phyloP scores from a whole-genome alignment of 2,113 vertebrate species.

The Rhineura floridana region DNA sequence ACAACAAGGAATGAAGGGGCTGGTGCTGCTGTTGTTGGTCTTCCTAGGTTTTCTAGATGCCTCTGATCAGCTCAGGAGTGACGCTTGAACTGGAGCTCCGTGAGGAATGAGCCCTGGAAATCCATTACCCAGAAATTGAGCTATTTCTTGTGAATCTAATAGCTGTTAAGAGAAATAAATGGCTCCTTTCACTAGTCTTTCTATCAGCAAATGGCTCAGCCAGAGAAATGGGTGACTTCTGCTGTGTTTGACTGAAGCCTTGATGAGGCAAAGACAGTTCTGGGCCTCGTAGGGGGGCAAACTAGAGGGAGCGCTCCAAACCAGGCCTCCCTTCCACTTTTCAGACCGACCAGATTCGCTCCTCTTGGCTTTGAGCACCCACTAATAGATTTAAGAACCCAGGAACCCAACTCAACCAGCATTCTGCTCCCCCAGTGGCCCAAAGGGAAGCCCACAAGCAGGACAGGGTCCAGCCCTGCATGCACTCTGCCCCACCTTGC shows the following conservation, averaged over 20 bases:
- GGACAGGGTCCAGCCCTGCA: too few relatives aligned
- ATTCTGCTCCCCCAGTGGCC: too few relatives aligned
- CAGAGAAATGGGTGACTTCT: not conserved
- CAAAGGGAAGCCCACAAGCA: too few relatives aligned
- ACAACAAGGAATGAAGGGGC: not conserved
- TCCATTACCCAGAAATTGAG: not conserved
- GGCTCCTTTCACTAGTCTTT: not conserved
- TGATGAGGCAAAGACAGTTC: not conserved
- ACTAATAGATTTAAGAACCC: too few relatives aligned
- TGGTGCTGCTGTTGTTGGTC: too few relatives aligned
- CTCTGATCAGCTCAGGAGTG: fast-evolving
- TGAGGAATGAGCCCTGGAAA: not conserved
- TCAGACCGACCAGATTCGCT: too few relatives aligned
- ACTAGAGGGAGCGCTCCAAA: not conserved
- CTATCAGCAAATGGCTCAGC: not conserved
- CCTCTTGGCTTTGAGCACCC: not conserved
- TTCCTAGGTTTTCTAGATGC: not conserved
- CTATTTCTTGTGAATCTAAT: not conserved
- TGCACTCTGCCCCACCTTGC: too few relatives aligned
- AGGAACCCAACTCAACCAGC: too few relatives aligned
- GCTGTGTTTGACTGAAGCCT: not conserved
- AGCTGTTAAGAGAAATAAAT: not conserved
- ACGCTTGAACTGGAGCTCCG: not conserved
- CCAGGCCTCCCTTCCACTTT: not conserved
- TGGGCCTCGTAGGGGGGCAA: not conserved